Percentiles rank a stretch among this genome's conserved stretches.
phyloP scores from a whole-genome alignment of 1,140 invertebrate species.

The Micrasema minimum region DNA sequence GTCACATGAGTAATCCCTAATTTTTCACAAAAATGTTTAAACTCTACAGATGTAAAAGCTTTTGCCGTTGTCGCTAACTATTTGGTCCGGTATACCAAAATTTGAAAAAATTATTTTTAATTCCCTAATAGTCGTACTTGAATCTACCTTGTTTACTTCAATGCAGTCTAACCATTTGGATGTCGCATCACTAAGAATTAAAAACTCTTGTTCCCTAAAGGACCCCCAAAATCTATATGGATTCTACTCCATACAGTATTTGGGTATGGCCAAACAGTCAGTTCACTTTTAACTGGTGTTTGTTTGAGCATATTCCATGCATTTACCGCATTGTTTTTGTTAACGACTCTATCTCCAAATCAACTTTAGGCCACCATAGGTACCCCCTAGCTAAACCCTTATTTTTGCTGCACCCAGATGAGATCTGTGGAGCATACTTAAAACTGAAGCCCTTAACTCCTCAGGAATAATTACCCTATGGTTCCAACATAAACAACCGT shows the following conservation, averaged over 20 bases:
- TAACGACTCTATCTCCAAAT: background rate
- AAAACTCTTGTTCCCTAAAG: background rate
- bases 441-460: background rate
- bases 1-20: background rate
- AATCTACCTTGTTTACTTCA: background rate
- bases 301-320: background rate
- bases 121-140: background rate
- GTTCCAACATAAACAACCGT: background rate
- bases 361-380: background rate
- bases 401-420: background rate
- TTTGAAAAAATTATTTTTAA: background rate
- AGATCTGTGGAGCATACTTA: background rate
- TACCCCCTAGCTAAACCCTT: background rate
- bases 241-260: background rate
- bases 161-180: background rate
- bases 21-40: background rate
- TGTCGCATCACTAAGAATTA: background rate
- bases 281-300: background rate
- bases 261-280: slow-evolving; percentile 1
- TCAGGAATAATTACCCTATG: background rate
- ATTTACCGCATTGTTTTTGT: background rate
- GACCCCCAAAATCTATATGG: background rate
- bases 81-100: background rate
- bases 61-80: background rate
- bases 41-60: background rate